phyloP scores from a whole-genome alignment of 2,797 vertebrate genomes.

The Apogon hyalosoma region DNA sequence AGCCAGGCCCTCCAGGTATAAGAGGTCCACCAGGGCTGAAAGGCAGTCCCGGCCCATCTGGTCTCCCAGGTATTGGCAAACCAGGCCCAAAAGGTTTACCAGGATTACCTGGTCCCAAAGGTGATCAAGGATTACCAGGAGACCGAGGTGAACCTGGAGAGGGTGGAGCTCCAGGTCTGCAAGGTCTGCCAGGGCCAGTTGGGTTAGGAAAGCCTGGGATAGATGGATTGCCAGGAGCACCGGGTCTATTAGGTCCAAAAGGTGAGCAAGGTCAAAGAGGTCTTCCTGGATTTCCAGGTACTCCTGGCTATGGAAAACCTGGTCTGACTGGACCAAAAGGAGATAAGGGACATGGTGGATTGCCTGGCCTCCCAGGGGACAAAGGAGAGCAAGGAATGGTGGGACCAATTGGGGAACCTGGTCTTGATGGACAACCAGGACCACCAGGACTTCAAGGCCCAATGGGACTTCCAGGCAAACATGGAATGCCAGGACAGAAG shows the following conservation, averaged over 20 bases:
- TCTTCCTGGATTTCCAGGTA: constrained; percentile 89
- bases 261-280: constrained; percentile 89
- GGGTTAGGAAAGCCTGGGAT: constrained; percentile 88
- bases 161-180: constrained; percentile 85
- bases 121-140: constrained; percentile 88
- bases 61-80: constrained; percentile 87
- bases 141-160: constrained; percentile 85
- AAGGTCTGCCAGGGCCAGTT: constrained; percentile 87
- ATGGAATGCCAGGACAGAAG: constrained; percentile 90
- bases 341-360: constrained; percentile 90
- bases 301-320: constrained; percentile 93
- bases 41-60: constrained; percentile 86
- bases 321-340: constrained; percentile 92
- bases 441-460: constrained; percentile 90
- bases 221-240: constrained; percentile 89
- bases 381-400: constrained; percentile 91
- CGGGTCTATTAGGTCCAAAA: constrained; percentile 87
- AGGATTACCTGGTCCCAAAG: constrained; percentile 88
- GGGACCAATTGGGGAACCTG: constrained; percentile 88
- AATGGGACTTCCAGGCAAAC: constrained; percentile 95
- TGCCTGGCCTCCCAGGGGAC: constrained; percentile 88
- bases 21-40: constrained; percentile 86
- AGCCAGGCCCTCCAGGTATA: constrained; percentile 87
- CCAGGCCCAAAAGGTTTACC: constrained; percentile 90
- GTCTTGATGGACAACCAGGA: constrained; percentile 89